Percentiles rank a stretch among this genome's conserved stretches.
Conservation (phyloP, 2,797 vertebrate species). For the Halcyon leucocephala region DNA sequence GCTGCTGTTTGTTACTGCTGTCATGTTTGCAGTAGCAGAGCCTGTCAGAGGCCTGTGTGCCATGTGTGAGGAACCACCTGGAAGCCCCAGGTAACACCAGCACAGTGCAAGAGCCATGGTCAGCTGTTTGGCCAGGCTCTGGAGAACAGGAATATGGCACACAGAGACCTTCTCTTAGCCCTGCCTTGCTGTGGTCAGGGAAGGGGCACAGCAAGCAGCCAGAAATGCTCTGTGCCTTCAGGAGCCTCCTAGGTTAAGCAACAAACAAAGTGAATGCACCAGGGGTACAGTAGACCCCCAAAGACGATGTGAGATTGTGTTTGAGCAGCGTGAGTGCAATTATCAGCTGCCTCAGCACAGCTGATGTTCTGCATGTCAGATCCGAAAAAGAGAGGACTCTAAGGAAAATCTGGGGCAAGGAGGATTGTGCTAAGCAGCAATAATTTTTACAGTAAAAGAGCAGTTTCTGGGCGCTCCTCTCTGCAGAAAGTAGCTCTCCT, state of each 20-base stretch:
- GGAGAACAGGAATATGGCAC: neutral
- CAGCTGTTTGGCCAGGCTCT: neutral
- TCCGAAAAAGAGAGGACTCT: neutral
- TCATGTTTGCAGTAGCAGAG: neutral
- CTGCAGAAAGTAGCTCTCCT: neutral
- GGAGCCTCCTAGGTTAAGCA: neutral
- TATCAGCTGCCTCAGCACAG: neutral
- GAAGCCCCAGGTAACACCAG: neutral
- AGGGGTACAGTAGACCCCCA: neutral
- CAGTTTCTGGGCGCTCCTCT: neutral
- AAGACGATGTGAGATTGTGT: neutral
- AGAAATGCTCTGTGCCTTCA: neutral
- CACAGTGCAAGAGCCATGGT: rapidly evolving
- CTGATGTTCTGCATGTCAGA: neutral
- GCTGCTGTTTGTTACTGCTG: neutral
- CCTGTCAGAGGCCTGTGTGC: rapidly evolving
- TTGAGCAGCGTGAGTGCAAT: rapidly evolving
- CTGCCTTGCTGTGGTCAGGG: neutral
- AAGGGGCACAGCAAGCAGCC: neutral
- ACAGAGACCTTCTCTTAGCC: neutral
- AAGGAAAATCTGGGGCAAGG: neutral
- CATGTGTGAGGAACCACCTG: neutral
- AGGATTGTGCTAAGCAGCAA: neutral
- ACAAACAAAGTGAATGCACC: neutral
- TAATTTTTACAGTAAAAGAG: neutral